Evolutionary conservation across 1,140 invertebrate genomes (phyloP).

Genomic region (Brachystomella parvula): DNA sequence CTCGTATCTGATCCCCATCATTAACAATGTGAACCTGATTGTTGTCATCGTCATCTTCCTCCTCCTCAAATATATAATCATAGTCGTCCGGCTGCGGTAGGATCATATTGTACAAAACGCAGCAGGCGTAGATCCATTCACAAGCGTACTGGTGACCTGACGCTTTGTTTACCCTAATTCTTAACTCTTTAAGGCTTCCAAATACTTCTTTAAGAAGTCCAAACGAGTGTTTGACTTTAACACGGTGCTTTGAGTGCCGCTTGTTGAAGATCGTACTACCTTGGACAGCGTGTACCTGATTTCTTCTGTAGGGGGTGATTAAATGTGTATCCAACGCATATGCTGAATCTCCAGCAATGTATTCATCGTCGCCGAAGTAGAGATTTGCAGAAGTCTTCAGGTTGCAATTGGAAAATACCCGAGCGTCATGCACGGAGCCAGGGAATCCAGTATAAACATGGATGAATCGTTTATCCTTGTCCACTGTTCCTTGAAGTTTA

Average conservation of each 20-base stretch:
- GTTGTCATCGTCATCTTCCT: not conserved
- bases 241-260: slow-evolving; percentile 5
- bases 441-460: slow-evolving; percentile 17
- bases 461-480: not conserved
- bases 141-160: slow-evolving; percentile 6
- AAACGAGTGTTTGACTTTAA: slow-evolving; percentile 19
- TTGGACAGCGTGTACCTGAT: not conserved
- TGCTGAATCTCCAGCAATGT: slow-evolving; percentile 12
- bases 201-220: slow-evolving; percentile 21
- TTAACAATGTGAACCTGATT: not conserved
- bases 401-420: slow-evolving; percentile 11
- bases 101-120: slow-evolving; percentile 18
- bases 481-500: slow-evolving; percentile 18
- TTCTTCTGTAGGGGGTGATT: slow-evolving; percentile 5
- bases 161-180: not conserved
- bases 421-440: slow-evolving; percentile 14
- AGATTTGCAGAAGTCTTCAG: not conserved
- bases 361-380: slow-evolving; percentile 3
- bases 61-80: too few relatives aligned
- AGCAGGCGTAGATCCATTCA: slow-evolving; percentile 17
- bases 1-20: not conserved
- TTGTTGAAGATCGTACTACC: slow-evolving; percentile 1
- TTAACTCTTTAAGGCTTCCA: slow-evolving; percentile 14
- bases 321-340: not conserved
- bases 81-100: too few relatives aligned